Conservation (phyloP, 1,140 invertebrate genomes). For the Drosophila asahinai region DNA sequence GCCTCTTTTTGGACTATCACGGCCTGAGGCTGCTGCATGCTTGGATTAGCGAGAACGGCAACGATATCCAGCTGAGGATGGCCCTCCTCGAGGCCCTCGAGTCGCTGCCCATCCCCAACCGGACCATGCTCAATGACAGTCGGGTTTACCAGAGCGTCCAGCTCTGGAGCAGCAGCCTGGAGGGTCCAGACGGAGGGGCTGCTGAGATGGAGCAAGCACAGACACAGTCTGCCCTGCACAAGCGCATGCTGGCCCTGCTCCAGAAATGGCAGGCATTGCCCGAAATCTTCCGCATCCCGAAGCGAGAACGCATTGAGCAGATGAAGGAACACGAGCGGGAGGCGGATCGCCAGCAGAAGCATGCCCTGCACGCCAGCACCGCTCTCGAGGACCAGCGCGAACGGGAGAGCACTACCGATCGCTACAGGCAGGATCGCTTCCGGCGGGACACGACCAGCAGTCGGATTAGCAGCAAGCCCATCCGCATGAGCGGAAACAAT, state of each 20-base stretch:
- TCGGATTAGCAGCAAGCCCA: slow-evolving; percentile 50
- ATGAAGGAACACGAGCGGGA: slow-evolving; percentile 97
- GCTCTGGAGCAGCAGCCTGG: slow-evolving; percentile 88
- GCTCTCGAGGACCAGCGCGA: slow-evolving; percentile 63
- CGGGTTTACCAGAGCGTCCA: slow-evolving; percentile 94
- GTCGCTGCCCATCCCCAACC: slow-evolving; percentile 95
- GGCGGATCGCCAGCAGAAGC: slow-evolving; percentile 86
- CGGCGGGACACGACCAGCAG: slow-evolving; percentile 50
- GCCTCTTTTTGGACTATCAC: slow-evolving; percentile 97
- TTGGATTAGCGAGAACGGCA: slow-evolving; percentile 92
- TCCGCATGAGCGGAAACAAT: slow-evolving; percentile 62
- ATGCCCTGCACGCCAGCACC: slow-evolving; percentile 45
- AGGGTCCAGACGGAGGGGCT: slow-evolving; percentile 68
- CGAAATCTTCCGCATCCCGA: slow-evolving; percentile 96
- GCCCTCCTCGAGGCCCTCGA: slow-evolving; percentile 93
- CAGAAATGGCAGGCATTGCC: slow-evolving; percentile 77
- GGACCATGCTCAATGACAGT: slow-evolving; percentile 96
- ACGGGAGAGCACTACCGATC: slow-evolving; percentile 61
- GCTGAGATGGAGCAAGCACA: slow-evolving; percentile 15
- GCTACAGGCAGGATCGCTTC: slow-evolving; percentile 85
- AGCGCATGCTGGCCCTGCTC: slow-evolving; percentile 35
- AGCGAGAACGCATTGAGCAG: slow-evolving; percentile 96
- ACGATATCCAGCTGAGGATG: slow-evolving; percentile 86
- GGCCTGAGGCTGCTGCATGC: slow-evolving; percentile 95
- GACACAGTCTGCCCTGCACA: background rate